Conservation (phyloP, 2,113 vertebrate species). For the Poeciliopsis retropinna region DNA sequence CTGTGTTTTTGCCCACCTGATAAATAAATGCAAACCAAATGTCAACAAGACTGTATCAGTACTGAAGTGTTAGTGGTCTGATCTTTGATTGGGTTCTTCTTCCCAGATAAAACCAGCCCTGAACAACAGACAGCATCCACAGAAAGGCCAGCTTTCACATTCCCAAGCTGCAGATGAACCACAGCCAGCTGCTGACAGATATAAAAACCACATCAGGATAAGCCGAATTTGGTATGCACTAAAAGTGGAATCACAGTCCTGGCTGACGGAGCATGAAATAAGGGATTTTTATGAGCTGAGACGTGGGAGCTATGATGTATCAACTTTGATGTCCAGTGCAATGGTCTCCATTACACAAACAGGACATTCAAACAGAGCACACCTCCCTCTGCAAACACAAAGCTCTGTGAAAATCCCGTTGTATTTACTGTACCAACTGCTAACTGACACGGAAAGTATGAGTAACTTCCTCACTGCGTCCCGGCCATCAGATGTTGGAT, state of each 20-base stretch:
- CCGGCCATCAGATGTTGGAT: constrained; percentile 46
- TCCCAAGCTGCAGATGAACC: constrained; percentile 10
- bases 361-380: constrained; percentile 55
- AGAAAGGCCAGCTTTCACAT: constrained; percentile 25
- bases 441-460: constrained; percentile 59
- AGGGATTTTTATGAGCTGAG: constrained; percentile 20
- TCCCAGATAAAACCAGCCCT: constrained; percentile 8
- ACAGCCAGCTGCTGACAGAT: constrained; percentile 40
- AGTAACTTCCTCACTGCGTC: constrained; percentile 60
- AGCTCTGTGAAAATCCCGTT: constrained; percentile 2
- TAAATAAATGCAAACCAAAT: constrained; percentile 2
- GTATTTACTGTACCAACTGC: constrained; percentile 47
- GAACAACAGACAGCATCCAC: background rate
- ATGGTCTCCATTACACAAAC: constrained; percentile 38
- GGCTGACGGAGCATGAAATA: constrained; percentile 8
- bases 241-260: constrained; percentile 23
- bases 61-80: background rate
- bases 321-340: constrained; percentile 26
- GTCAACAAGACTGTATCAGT: background rate
- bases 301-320: constrained; percentile 2
- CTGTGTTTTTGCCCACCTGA: background rate
- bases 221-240: constrained; percentile 16
- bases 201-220: constrained; percentile 36
- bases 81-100: constrained; percentile 7
- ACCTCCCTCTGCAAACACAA: constrained; percentile 48